Percentiles rank a stretch among this genome's conserved stretches.
Conservation (phyloP, 2,888 invertebrate genomes). For the Dolichomitus sp. region DNA sequence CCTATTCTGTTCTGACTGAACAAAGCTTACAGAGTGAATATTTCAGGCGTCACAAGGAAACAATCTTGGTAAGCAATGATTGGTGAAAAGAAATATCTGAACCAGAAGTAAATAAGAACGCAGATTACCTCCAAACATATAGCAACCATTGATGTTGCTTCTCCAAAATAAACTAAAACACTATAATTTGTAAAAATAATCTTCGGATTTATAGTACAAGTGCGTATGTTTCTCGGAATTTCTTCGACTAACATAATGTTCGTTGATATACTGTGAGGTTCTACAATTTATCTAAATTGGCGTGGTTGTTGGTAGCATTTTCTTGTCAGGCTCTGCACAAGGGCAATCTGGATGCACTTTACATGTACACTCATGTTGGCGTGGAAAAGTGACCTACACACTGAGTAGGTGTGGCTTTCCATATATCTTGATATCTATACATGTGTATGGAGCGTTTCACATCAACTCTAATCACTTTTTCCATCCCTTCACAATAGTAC, state of each 20-base stretch:
- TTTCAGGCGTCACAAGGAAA: background rate
- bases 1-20: background rate
- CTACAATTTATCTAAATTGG: background rate
- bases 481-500: background rate
- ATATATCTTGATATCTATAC: background rate
- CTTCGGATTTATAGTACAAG: background rate
- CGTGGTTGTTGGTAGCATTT: background rate
- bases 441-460: background rate
- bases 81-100: background rate
- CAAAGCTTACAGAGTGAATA: background rate
- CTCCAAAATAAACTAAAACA: background rate
- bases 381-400: background rate
- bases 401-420: background rate
- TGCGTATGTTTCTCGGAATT: background rate
- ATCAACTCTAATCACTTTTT: background rate
- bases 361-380: background rate
- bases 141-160: slow-evolving; percentile 1
- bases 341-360: background rate
- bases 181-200: background rate
- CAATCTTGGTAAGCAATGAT: background rate
- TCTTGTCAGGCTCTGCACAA: background rate
- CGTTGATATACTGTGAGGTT: background rate
- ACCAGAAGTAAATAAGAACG: background rate
- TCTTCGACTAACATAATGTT: background rate
- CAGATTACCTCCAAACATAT: slow-evolving; percentile 3